These are phyloP conservation scores for Drosophila putrida DNA, from an alignment of 2,888 invertebrate genomes.

Conservation along the genomic window DNA sequence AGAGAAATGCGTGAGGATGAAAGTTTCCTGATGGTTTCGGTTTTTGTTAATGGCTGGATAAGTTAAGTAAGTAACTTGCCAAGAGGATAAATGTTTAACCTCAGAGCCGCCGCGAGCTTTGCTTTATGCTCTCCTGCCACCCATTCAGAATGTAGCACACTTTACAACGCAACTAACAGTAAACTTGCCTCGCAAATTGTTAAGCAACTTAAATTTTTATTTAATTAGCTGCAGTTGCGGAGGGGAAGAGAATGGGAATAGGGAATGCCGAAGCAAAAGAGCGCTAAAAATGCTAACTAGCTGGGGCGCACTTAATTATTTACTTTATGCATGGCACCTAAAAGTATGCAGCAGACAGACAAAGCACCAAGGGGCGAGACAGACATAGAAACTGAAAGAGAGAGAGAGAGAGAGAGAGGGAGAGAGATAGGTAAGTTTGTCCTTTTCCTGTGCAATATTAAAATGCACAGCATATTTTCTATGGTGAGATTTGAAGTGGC, in stretches of 20 bases:
- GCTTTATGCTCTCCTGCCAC: constrained; percentile 19
- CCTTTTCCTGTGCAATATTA: constrained; percentile 54
- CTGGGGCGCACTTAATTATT: constrained; percentile 76
- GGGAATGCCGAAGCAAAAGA: constrained; percentile 35
- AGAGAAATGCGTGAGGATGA: background rate
- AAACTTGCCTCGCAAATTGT: constrained; percentile 63
- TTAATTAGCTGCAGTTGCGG: constrained; percentile 60
- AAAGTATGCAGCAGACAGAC: constrained; percentile 64
- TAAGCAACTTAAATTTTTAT: constrained; percentile 73
- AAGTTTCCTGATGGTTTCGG: constrained; percentile 2
- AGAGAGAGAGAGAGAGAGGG: background rate
- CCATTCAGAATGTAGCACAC: constrained; percentile 15
- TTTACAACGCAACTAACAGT: constrained; percentile 35
- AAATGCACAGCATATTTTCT: constrained; percentile 76
- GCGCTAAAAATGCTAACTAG: constrained; percentile 64
- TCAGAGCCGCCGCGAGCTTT: constrained; percentile 23
- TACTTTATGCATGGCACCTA: constrained; percentile 78
- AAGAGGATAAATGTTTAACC: constrained; percentile 42
- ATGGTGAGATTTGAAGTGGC: constrained; percentile 70
- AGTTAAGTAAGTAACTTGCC: constrained; percentile 31
- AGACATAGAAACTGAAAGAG: background rate
- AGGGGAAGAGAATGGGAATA: background rate
- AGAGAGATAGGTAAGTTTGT: background rate
- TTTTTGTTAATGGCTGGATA: constrained; percentile 27
- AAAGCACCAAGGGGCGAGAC: constrained; percentile 27